Evolutionary conservation across 2,113 vertebrate species (phyloP).

Genomic region (Etheostoma spectabile): DNA sequence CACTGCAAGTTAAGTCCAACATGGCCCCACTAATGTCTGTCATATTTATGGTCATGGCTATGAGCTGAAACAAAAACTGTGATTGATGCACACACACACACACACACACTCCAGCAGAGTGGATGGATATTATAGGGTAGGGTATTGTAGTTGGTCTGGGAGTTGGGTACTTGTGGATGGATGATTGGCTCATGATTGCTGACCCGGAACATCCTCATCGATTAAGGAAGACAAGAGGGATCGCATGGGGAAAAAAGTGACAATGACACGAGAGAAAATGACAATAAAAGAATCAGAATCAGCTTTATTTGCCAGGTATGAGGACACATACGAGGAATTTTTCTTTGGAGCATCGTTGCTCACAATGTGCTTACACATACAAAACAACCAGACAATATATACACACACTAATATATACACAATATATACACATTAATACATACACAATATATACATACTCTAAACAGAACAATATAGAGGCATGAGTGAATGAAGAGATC

Average conservation of each 20-base stretch:
- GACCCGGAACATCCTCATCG: slow-evolving; percentile 1
- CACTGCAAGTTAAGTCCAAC: not conserved
- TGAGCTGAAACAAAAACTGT: slow-evolving; percentile 4
- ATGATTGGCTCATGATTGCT: slow-evolving; percentile 20
- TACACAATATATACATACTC: too few species aligned
- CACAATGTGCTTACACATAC: too few species aligned
- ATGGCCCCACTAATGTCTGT: slow-evolving; percentile 4
- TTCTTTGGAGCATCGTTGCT: too few species aligned
- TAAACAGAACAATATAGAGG: too few species aligned
- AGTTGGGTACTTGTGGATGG: slow-evolving; percentile 9
- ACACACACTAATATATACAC: too few species aligned
- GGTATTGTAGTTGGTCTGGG: not conserved
- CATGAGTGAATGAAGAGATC: too few species aligned
- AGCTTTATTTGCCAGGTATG: too few species aligned
- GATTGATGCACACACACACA: slow-evolving; percentile 4
- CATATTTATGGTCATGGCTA: slow-evolving; percentile 6
- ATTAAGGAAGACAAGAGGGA: slow-evolving; percentile 1
- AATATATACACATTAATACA: too few species aligned
- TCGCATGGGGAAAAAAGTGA: not conserved
- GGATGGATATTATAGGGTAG: slow-evolving; percentile 29
- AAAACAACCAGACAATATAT: too few species aligned
- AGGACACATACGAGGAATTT: too few species aligned
- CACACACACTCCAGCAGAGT: not conserved
- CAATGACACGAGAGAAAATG: too few species aligned
- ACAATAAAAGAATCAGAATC: too few species aligned